Conservation (phyloP, 2,113 vertebrate genomes). For the Gymnorhina tibicen region DNA sequence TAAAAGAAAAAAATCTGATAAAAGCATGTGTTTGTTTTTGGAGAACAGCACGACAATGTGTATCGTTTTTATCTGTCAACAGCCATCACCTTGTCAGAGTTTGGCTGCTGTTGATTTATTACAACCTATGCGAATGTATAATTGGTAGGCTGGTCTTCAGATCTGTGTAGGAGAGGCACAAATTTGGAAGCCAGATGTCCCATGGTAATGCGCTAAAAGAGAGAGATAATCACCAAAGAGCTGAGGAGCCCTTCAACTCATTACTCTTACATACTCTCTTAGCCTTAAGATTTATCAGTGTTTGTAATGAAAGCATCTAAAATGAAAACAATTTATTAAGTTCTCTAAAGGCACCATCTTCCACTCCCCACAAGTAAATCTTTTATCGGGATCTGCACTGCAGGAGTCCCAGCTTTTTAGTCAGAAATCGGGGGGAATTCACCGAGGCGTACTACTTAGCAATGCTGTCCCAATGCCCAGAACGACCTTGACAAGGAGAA, state of each 20-base stretch:
- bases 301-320: constrained; percentile 60
- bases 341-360: constrained; percentile 39
- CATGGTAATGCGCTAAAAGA: constrained; percentile 6
- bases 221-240: constrained; percentile 65
- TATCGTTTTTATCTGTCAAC: constrained; percentile 73
- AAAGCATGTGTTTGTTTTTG: constrained; percentile 68
- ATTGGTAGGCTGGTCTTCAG: constrained; percentile 65
- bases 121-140: constrained; percentile 63
- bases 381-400: constrained; percentile 30
- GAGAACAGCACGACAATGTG: constrained; percentile 41
- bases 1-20: constrained; percentile 70
- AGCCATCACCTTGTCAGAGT: constrained; percentile 71
- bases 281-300: constrained; percentile 64
- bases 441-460: not conserved
- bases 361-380: constrained; percentile 28
- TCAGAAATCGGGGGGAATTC: not conserved
- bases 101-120: constrained; percentile 72
- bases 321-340: constrained; percentile 44
- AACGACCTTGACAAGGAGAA: constrained; percentile 51
- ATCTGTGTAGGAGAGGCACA: constrained; percentile 46
- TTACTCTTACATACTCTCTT: constrained; percentile 47
- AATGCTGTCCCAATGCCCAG: not conserved
- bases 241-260: constrained; percentile 44
- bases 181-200: constrained; percentile 62
- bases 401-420: constrained; percentile 8